Evolutionary conservation across 2,797 vertebrate species (phyloP).

Genomic region (Xenops minutus): DNA sequence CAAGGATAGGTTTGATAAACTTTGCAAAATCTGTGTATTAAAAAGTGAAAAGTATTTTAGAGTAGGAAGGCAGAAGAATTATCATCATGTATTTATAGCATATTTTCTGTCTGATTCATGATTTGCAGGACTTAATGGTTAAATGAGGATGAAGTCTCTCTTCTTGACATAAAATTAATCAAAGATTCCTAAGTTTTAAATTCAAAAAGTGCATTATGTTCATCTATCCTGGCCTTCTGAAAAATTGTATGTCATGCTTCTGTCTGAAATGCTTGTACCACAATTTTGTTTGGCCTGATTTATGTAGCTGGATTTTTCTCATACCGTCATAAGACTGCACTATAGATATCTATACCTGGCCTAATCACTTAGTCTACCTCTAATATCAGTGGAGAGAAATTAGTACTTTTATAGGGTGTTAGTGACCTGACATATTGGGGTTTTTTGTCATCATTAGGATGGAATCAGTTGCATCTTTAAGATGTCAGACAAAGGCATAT

Average conservation of each 20-base stretch:
- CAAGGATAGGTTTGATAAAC: neutral
- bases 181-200: neutral
- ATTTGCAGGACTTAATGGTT: neutral
- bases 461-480: neutral
- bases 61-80: neutral
- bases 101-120: neutral
- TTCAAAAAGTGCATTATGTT: neutral
- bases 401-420: neutral
- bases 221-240: neutral
- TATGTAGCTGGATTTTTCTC: neutral
- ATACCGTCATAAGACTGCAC: neutral
- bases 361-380: neutral
- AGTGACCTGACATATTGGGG: neutral
- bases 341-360: neutral
- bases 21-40: neutral
- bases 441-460: neutral
- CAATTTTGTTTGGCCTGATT: neutral
- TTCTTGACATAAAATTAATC: neutral
- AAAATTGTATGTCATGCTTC: neutral
- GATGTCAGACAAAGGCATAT: neutral
- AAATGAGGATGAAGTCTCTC: neutral
- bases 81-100: neutral
- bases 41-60: neutral
- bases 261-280: neutral
- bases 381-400: neutral